A percentile compares a stretch with the other conserved stretches of the same genome.
Conservation (phyloP, 2,113 vertebrate genomes). For the Kryptolebias marmoratus region DNA sequence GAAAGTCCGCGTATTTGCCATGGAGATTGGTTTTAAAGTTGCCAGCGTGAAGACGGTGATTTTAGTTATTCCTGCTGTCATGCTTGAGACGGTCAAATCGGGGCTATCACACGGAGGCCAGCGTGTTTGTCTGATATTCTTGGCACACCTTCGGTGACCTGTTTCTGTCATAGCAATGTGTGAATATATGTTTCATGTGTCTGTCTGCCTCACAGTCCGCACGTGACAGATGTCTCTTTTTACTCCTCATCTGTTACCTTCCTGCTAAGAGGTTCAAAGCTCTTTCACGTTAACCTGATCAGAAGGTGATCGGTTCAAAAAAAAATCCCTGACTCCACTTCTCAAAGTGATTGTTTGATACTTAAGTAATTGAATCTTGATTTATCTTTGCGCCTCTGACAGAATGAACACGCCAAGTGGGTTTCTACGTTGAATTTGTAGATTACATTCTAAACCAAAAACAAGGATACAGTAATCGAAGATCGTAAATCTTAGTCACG, state of each 20-base stretch:
- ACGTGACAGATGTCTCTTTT: slow-evolving; percentile 7
- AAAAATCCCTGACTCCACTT: background rate
- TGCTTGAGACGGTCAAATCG: slow-evolving; percentile 8
- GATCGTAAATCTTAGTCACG: background rate
- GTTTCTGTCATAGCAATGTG: slow-evolving; percentile 59
- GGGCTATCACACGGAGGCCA: slow-evolving; percentile 14
- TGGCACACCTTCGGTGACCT: slow-evolving; percentile 53
- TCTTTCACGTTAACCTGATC: background rate
- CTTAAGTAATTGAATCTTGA: background rate
- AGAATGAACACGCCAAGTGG: background rate
- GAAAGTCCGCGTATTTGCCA: slow-evolving; percentile 1
- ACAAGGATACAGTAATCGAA: background rate
- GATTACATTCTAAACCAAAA: background rate
- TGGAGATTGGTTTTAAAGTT: slow-evolving; percentile 1
- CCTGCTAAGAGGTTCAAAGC: background rate
- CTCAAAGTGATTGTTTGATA: background rate
- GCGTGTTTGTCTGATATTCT: slow-evolving; percentile 44
- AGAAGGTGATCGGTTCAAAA: background rate
- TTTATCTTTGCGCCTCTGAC: background rate
- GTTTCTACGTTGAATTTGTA: background rate
- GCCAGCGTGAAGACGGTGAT: background rate
- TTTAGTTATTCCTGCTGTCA: slow-evolving; percentile 1
- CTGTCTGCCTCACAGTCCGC: slow-evolving; percentile 8
- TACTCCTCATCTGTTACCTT: background rate
- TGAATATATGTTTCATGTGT: slow-evolving; percentile 16